Conservation (phyloP, 2,113 vertebrate species). For the Protobothrops mucrosquamatus region DNA sequence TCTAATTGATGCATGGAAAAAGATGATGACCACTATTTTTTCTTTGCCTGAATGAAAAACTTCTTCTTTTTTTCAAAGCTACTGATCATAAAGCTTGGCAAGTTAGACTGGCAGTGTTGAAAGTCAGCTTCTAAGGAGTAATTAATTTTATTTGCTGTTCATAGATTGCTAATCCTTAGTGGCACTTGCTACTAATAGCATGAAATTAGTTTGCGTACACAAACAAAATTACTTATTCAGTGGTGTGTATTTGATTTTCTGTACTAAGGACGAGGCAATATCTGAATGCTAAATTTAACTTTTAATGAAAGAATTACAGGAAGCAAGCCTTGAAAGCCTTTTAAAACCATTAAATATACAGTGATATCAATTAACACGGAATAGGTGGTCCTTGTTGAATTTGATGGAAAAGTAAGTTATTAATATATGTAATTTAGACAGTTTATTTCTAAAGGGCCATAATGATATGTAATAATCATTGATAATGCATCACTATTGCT, state of each 20-base stretch:
- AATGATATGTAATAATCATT: neutral
- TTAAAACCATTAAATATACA: neutral
- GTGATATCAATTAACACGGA: neutral
- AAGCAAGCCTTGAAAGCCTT: slow-evolving; percentile 9
- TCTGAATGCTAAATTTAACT: slow-evolving; percentile 13
- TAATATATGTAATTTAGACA: neutral
- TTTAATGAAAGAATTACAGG: slow-evolving; percentile 12
- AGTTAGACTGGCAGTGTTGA: slow-evolving; percentile 36
- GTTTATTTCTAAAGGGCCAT: slow-evolving; percentile 11
- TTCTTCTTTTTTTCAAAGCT: neutral
- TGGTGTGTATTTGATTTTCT: slow-evolving; percentile 13
- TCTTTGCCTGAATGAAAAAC: slow-evolving; percentile 29
- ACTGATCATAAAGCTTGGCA: slow-evolving; percentile 38
- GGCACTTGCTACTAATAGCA: slow-evolving; percentile 33
- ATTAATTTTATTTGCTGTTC: slow-evolving; percentile 33
- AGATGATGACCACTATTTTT: neutral
- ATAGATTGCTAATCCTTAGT: slow-evolving; percentile 35
- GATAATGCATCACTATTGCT: neutral
- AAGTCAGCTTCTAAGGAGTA: slow-evolving; percentile 40
- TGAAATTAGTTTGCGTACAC: slow-evolving; percentile 26
- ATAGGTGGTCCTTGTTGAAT: slow-evolving; percentile 1
- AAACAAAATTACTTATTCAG: slow-evolving; percentile 40
- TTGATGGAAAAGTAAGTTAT: neutral
- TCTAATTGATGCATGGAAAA: neutral
- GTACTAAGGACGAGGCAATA: slow-evolving; percentile 1